Evolutionary conservation across 2,888 invertebrate genomes (phyloP).

Genomic region (Rhingia rostrata): DNA sequence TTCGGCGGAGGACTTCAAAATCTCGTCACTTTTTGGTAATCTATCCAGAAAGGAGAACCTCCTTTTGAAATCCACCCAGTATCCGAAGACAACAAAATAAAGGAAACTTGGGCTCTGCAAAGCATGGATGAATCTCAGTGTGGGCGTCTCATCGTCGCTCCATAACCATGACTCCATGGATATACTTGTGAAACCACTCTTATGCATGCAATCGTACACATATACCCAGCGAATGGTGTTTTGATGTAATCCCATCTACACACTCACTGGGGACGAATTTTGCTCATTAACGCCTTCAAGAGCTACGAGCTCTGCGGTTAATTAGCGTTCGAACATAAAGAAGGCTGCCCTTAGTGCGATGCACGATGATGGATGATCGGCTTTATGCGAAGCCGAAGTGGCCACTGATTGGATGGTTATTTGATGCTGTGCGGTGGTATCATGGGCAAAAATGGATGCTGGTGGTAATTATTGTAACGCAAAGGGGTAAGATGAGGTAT

Average conservation of each 20-base stretch:
- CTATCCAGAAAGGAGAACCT: not conserved
- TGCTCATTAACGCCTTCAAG: slow-evolving; percentile 72
- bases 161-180: no score
- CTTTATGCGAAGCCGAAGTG: slow-evolving; percentile 66
- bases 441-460: slow-evolving; percentile 10
- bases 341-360: slow-evolving; percentile 70
- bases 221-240: slow-evolving; percentile 43
- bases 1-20: not conserved
- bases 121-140: slow-evolving; percentile 2
- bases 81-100: no score
- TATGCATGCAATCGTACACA: slow-evolving; percentile 13
- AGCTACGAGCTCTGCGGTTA: slow-evolving; percentile 65
- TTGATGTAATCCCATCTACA: slow-evolving; percentile 24
- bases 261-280: slow-evolving; percentile 59
- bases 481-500: not conserved
- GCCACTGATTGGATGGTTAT: slow-evolving; percentile 66
- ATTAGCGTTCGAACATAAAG: slow-evolving; percentile 69
- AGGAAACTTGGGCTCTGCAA: no score
- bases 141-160: slow-evolving; percentile 40
- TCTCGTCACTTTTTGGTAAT: not conserved
- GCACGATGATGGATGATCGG: slow-evolving; percentile 68
- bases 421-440: slow-evolving; percentile 16
- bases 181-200: no score
- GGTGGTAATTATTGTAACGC: not conserved
- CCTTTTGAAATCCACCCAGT: no score